Evolutionary conservation across 2,113 vertebrate genomes (phyloP).

Genomic region (Centrocercus urophasianus): DNA sequence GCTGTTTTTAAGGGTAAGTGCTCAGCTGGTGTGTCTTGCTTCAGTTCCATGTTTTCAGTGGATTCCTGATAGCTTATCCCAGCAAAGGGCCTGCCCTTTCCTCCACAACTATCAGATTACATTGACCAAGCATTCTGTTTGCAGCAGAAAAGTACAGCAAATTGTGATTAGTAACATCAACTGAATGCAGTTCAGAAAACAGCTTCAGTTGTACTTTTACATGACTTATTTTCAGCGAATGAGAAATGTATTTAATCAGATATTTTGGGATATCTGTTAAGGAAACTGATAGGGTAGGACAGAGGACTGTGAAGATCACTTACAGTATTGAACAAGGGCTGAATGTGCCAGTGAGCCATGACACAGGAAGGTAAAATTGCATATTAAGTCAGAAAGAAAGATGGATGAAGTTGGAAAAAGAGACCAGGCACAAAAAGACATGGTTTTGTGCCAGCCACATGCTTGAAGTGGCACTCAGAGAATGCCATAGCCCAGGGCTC

Average conservation of each 20-base stretch:
- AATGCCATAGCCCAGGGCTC: background rate
- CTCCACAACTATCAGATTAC: background rate
- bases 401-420: background rate
- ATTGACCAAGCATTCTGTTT: constrained; percentile 4
- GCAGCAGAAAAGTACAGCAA: constrained; percentile 13
- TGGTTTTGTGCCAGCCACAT: background rate
- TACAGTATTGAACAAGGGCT: background rate
- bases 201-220: background rate
- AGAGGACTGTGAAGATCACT: background rate
- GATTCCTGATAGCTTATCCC: background rate
- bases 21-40: background rate
- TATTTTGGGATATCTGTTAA: background rate
- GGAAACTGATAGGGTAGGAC: background rate
- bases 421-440: background rate
- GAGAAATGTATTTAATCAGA: background rate
- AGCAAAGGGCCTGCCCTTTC: constrained; percentile 7
- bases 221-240: background rate
- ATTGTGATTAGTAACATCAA: background rate
- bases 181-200: background rate
- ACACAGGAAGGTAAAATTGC: background rate
- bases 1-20: background rate
- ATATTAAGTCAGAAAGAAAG: background rate
- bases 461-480: background rate
- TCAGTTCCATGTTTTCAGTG: background rate
- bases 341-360: background rate